Evolutionary conservation across 2,113 vertebrate species (phyloP), one percentile per base, ranked within the genome.

Genomic region (Cyprinus carpio): DNA sequence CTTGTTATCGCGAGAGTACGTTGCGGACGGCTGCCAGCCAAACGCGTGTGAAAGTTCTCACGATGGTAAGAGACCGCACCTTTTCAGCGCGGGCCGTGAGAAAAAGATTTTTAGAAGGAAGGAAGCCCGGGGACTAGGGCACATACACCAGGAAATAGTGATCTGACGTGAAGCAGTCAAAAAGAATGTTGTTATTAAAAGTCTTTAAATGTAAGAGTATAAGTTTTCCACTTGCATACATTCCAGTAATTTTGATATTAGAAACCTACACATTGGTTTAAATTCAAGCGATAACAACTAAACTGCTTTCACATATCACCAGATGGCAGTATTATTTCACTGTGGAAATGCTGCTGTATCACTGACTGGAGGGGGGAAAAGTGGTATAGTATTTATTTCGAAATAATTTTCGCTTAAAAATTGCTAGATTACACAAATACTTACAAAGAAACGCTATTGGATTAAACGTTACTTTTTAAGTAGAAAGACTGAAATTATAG

Each of bases 1-100:
- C 0, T 0, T 72, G 0, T 0, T 91, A 86, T 94, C 94, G 94
- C 94, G 94, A 95, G 91, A 94, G 11, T 72, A 23, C 1, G 25
- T 11, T 25, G 71, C 9, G 12, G 77, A 72, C 40, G 62, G 51
- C 27, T 72, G 62, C n/a, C 46, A 79, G 75, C 46, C 64, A 80
- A 71, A 69, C 76, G 84, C 75, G 75, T 79, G 75, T 79, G 75
- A 79, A 85, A 85, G 76, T 79, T 85, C 84, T 85, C 84, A 83
- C 81, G 81, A 83, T 82, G 64, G 65, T 29, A 82, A 51, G 43
- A 83, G 81, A 37, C 81, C 81, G 81, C 81, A 83, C 81, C 81
- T 83, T 83, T 82, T 18, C 9, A 58, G 51, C 67, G 81, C 49
- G 20, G 81, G 67, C 81, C 81, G 81, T 83, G 81, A 83, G 81